phyloP scores from a whole-genome alignment of 2,888 invertebrate species.

The Spilosoma lubricipeda region DNA sequence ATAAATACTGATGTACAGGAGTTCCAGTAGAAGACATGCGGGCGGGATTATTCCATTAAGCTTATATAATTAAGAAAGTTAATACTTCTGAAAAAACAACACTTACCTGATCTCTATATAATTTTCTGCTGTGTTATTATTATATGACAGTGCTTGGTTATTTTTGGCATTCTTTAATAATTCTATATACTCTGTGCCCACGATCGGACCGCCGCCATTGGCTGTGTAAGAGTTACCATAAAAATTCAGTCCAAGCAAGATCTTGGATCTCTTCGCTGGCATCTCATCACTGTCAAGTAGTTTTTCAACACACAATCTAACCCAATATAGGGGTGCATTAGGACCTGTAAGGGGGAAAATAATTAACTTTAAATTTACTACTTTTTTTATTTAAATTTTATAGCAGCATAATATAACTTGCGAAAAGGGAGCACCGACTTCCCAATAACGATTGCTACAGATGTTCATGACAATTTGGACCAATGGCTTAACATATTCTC shows the following conservation, averaged over 20 bases:
- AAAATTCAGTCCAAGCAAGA: slow-evolving; percentile 96
- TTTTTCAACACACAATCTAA: slow-evolving; percentile 90
- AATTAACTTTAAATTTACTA: neutral
- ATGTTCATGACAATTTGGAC: no score
- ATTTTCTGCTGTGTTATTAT: slow-evolving; percentile 93
- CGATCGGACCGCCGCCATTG: slow-evolving; percentile 93
- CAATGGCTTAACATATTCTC: no score
- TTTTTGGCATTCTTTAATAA: slow-evolving; percentile 90
- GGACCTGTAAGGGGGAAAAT: slow-evolving; percentile 87
- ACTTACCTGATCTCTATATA: slow-evolving; percentile 93
- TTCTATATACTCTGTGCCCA: slow-evolving; percentile 92
- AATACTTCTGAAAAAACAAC: neutral
- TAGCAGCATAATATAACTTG: neutral
- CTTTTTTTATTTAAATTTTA: neutral
- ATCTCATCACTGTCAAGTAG: slow-evolving; percentile 88
- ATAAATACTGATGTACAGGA: no score
- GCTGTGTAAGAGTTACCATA: slow-evolving; percentile 96
- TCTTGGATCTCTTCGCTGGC: slow-evolving; percentile 89
- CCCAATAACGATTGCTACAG: no score
- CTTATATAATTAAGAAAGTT: no score
- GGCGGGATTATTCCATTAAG: no score
- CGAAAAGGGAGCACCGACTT: no score
- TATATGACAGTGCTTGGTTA: slow-evolving; percentile 90
- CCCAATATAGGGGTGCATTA: slow-evolving; percentile 95
- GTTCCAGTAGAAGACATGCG: no score